Evolutionary conservation across 2,113 vertebrate genomes (phyloP), one percentile per base, ranked within the genome.

Genomic region (Argyrosomus japonicus): DNA sequence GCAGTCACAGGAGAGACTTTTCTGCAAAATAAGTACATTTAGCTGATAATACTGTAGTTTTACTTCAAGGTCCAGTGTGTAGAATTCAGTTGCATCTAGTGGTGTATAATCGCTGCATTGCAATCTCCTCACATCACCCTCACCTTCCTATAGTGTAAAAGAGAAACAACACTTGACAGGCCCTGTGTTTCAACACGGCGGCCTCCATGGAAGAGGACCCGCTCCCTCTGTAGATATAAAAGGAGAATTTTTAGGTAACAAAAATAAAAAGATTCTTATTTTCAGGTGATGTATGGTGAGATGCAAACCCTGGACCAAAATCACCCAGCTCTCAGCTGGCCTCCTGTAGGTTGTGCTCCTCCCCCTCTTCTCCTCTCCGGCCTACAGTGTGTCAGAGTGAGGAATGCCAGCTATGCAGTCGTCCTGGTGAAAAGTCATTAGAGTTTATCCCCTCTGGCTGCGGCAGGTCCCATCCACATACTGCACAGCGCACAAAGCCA

Each of bases 321-420:
- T 29, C 43, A 43, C 14, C 25, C 43, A 23, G 11, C 27, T 19
- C 51, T 53, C 0, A 5, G 13, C 57, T 64, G 63, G 50, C 83
- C 86, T 69, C 64, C 85, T 53, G 69, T 56, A 64, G 76, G 71
- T 58, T 29, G 32, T 27, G 25, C 61, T 70, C 75, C 80, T 77
- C 82, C 76, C 68, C 61, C 78, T 70, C 60, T 17, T 43, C 13
- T 65, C 40, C 58, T 75, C 63, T 61, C 48, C 17, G 48, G 84
- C 81, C 81, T 75, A 85, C 85, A 83, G 77, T 88, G 75, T 68
- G 72, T 89, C 82, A 79, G 82, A 82, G 72, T 18, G 63, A 91
- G 83, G 93, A 95, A 95, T 95, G 90, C 72, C 82, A 91, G 80
- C 76, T 90, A 95, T 94, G 94, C 89, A 85, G 84, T 48, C 45